Base-by-base conservation (phyloP, 2,797 vertebrate genomes). In the Falco rusticolus region DNA sequence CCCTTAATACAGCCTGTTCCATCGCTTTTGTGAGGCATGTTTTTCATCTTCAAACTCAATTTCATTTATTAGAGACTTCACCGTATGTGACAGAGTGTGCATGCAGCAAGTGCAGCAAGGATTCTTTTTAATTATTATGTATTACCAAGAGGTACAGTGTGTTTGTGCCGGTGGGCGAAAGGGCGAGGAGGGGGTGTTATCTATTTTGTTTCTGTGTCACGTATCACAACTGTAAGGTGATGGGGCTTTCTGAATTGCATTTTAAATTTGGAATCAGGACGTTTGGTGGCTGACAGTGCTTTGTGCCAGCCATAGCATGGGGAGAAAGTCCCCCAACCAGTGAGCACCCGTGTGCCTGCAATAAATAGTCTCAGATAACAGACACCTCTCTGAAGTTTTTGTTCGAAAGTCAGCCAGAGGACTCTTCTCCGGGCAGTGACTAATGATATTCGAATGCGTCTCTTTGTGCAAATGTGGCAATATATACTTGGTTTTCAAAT, bases 381-480 rank as follows among this genome's bases (percentile, higher is more conserved):
- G 93, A 93, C 94, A 97, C 92, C 93, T 96, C 94, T 28, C 69
- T 26, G 34, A 76, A 94, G 79, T 69, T 94, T 90, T 95, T 92
- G 76, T 75, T 81, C 88, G 90, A 97, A 97, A 97, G 93, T 95
- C 96, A 96, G 93, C 96, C 92, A 97, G 94, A 97, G 95, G 95
- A 96, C 95, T 97, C 84, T 61, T 15, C 84, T 85, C 86, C 53
- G 82, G 65, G 84, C 63, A 64, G 39, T 96, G 93, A 96, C 87
- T 92, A 88, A 95, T 72, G 82, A 72, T 92, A 66, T 71, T 66
- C 96, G 84, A 93, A 93, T 66, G 91, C 33, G 72, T 56, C 33
- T 89, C 57, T 78, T 92, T 48, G 41, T 68, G 59, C 59, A 45
- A 85, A 56, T 66, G 60, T 39, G 92, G 47, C 87, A 80, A 61